These are phyloP conservation scores for Boleophthalmus pectinirostris DNA, from an alignment of 2,113 vertebrate species.

Conservation along the genomic window DNA sequence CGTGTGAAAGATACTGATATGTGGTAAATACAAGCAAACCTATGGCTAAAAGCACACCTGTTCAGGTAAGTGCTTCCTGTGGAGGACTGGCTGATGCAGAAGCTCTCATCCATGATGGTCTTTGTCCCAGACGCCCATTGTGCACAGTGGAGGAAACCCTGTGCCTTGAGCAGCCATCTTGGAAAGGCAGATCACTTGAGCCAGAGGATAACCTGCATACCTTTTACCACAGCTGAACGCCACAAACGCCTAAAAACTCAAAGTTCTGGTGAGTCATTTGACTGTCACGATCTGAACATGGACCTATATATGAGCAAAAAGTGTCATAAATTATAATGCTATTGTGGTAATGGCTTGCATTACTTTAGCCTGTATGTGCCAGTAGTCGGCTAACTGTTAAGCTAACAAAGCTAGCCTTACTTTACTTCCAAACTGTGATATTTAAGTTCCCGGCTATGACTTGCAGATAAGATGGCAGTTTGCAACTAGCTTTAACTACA, in stretches of 20 bases:
- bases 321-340: neutral
- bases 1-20: too few relatives aligned
- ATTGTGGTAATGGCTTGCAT: neutral
- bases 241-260: slow-evolving; percentile 35
- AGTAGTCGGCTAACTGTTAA: slow-evolving; percentile 36
- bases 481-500: accelerated
- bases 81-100: neutral
- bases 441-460: neutral
- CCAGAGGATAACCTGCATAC: slow-evolving; percentile 78
- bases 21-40: neutral
- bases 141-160: slow-evolving; percentile 88
- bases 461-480: accelerated
- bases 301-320: neutral
- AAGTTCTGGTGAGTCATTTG: slow-evolving; percentile 66
- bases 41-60: slow-evolving; percentile 35
- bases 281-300: neutral
- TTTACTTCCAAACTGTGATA: slow-evolving; percentile 31
- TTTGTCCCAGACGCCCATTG: slow-evolving; percentile 79
- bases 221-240: slow-evolving; percentile 57
- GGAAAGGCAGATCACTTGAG: slow-evolving; percentile 75
- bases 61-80: slow-evolving; percentile 26
- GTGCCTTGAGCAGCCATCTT: slow-evolving; percentile 88
- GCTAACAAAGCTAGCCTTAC: slow-evolving; percentile 44
- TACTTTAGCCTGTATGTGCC: slow-evolving; percentile 34
- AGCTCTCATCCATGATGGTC: slow-evolving; percentile 55